Percentiles rank a stretch among this genome's conserved stretches.
phyloP scores from a whole-genome alignment of 1,140 invertebrate genomes.

The Tribolium madens region DNA sequence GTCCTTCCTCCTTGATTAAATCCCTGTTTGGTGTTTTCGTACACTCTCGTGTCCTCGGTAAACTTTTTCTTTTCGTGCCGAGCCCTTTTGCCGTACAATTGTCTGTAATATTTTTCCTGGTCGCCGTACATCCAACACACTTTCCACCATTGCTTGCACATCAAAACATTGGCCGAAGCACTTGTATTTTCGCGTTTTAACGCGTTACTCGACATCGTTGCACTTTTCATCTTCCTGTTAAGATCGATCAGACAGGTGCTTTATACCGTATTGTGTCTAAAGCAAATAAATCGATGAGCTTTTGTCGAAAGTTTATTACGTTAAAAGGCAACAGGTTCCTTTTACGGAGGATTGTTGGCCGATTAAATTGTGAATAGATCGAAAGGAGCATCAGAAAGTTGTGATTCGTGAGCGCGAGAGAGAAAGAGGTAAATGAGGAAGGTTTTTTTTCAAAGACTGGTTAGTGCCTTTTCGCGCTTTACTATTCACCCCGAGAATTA shows the following conservation, averaged over 20 bases:
- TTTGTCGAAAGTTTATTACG: conserved; percentile 33
- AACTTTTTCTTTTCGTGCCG: conserved; percentile 37
- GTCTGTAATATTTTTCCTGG: conserved; percentile 85
- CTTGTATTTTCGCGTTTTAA: conserved; percentile 60
- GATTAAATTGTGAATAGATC: neutral
- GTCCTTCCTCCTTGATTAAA: conserved; percentile 50
- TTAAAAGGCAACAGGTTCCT: conserved; percentile 29
- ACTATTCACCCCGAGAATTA: conserved; percentile 4
- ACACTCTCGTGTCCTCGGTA: conserved; percentile 9
- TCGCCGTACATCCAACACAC: conserved; percentile 88
- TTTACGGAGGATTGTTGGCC: conserved; percentile 10
- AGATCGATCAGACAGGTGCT: conserved; percentile 23
- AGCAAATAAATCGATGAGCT: conserved; percentile 25
- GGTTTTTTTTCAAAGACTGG: conserved; percentile 7
- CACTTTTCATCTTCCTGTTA: conserved; percentile 24
- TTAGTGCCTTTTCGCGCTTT: conserved; percentile 1
- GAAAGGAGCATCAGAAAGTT: neutral
- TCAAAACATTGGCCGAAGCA: conserved; percentile 75
- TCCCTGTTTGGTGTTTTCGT: conserved; percentile 41
- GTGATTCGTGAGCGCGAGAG: neutral
- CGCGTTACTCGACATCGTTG: conserved; percentile 53
- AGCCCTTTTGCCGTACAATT: conserved; percentile 77
- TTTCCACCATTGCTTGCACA: conserved; percentile 90
- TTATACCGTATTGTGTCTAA: conserved; percentile 1
- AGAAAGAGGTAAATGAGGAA: neutral